phyloP scores from a whole-genome alignment of 2,113 vertebrate genomes.

The Panthera leo region DNA sequence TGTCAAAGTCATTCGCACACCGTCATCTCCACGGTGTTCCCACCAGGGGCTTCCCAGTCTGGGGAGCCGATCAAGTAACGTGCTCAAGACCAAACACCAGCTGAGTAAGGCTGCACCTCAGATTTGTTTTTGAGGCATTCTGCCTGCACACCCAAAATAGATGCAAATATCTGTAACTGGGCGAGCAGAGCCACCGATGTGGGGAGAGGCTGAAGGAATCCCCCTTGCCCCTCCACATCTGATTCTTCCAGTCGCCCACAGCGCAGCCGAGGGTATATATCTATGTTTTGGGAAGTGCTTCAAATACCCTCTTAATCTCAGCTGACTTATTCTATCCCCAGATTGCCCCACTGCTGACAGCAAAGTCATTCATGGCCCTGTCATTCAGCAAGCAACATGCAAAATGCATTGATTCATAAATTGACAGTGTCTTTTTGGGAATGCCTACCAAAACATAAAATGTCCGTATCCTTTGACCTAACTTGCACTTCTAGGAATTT shows the following conservation, averaged over 20 bases:
- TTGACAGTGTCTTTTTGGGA: neutral
- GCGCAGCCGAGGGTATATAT: neutral
- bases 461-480: neutral
- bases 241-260: slow-evolving; percentile 16
- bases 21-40: neutral
- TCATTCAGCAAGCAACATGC: slow-evolving; percentile 36
- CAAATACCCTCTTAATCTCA: slow-evolving; percentile 13
- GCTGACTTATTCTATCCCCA: slow-evolving; percentile 6
- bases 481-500: neutral
- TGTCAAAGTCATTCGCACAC: neutral
- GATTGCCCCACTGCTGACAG: slow-evolving; percentile 36
- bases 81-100: neutral
- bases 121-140: neutral
- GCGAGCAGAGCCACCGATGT: neutral
- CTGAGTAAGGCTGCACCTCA: neutral
- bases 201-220: slow-evolving; percentile 41
- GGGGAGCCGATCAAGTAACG: neutral
- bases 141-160: neutral
- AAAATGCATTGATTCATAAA: slow-evolving; percentile 23
- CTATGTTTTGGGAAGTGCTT: slow-evolving; percentile 52
- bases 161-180: slow-evolving; percentile 57
- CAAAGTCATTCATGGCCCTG: neutral
- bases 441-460: neutral
- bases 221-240: neutral
- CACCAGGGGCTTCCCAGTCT: neutral